Evolutionary conservation across 2,113 vertebrate genomes (phyloP), one percentile per base, ranked within the genome.

Genomic region (Abramis brama): DNA sequence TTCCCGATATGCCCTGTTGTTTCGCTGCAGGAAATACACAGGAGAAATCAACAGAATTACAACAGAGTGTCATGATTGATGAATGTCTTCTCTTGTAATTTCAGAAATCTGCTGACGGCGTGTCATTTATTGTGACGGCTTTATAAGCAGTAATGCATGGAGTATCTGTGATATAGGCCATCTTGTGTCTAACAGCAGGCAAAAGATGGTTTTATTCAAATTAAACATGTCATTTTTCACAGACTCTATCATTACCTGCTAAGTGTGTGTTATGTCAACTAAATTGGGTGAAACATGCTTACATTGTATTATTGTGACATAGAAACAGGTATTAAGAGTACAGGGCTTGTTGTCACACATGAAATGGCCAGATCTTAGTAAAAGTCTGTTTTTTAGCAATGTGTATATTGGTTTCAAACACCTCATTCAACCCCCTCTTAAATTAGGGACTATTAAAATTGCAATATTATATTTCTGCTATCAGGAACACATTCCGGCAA

Each of bases 61-160:
- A 30, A 30, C 1, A 1, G 43, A 74, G 57, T 52, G 59, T 30
- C 57, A 66, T 68, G 36, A 59, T 68, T 84, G 75, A 70, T 87
- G 19, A 73, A 47, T 83, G 83, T 73, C 25, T 57, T 21, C 77
- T 62, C 39, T 57, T 74, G 64, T 57, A 57, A 84, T 75, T 21
- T 84, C 50, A 70, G 19, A 45, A 79, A 45, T 62, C 6, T 21
- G 23, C 57, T 84, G 39, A 78, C 43, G 74, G 36, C n/a, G 36
- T 84, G 62, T 84, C 39, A 73, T 87, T 84, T 74, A 85, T 87
- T 84, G 78, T 17, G 45, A 81, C 21, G 43, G 33, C 82, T 84
- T 84, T 52, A 78, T 84, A 64, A 50, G 47, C 23, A 43, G 33
- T 55, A 36, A 27, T 84, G 17, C 23, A 55, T 4, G 55, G 9